phyloP scores from a whole-genome alignment of 2,797 vertebrate genomes.

The Poecilia wingei region DNA sequence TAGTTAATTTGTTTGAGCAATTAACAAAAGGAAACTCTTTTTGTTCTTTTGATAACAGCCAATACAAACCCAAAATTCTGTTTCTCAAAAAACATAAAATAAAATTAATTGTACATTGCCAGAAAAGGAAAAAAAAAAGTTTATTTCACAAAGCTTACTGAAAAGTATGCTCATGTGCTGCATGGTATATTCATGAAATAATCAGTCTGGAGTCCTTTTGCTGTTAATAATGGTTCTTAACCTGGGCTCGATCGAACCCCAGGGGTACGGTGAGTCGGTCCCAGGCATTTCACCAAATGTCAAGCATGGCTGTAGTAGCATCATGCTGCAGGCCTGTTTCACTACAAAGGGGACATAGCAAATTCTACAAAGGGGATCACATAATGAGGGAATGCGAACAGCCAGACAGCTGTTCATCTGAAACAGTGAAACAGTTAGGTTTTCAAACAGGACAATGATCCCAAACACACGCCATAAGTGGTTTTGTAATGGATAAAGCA shows the following conservation, averaged over 20 bases:
- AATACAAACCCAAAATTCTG: neutral
- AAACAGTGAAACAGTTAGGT: neutral
- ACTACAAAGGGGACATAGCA: neutral
- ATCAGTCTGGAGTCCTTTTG: neutral
- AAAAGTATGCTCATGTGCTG: neutral
- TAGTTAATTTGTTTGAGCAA: neutral
- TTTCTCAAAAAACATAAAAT: neutral
- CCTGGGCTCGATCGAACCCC: no score
- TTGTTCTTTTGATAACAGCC: neutral
- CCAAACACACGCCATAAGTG: neutral
- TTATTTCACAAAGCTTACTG: neutral
- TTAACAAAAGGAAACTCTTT: neutral
- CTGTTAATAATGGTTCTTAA: neutral
- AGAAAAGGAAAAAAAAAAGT: no score
- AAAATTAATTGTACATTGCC: no score
- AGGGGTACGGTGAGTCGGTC: no score
- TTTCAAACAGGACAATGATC: neutral
- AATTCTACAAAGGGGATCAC: no score
- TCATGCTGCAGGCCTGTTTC: neutral
- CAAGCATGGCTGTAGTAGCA: neutral
- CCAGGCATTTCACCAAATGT: neutral
- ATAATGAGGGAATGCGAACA: neutral
- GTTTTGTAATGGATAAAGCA: neutral
- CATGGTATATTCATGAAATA: neutral
- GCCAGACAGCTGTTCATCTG: neutral